phyloP scores from a whole-genome alignment of 2,888 invertebrate species.

The Anagyrus pseudococci region DNA sequence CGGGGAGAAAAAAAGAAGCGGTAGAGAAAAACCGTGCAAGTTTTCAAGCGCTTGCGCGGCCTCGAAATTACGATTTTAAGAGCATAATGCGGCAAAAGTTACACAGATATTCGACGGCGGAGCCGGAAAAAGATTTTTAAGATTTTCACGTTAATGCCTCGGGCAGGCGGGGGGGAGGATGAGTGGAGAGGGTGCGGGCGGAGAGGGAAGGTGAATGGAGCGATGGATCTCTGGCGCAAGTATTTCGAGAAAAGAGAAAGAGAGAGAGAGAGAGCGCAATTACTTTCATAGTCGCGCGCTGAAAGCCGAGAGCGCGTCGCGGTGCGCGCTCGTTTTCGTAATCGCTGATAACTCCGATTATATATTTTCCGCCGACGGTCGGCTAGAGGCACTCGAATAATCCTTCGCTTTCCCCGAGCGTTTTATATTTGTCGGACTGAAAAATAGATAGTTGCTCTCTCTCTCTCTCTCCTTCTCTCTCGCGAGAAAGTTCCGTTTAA shows the following conservation, averaged over 20 bases:
- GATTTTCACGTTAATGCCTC: slow-evolving; percentile 18
- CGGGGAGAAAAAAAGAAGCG: no score
- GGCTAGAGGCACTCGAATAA: neutral
- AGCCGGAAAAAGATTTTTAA: slow-evolving; percentile 10
- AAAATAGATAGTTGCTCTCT: neutral
- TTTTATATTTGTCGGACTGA: neutral
- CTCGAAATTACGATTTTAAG: neutral
- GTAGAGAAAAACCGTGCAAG: neutral
- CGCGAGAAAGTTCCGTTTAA: neutral
- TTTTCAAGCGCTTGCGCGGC: neutral
- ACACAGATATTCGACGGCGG: neutral
- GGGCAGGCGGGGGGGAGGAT: no score
- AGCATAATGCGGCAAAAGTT: slow-evolving; percentile 1
- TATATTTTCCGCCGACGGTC: neutral
- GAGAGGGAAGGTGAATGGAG: no score
- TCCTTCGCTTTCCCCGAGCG: neutral
- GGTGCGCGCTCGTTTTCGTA: slow-evolving; percentile 17
- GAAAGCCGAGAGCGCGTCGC: slow-evolving; percentile 1
- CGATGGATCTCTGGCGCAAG: no score
- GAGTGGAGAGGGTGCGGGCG: no score
- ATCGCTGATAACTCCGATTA: slow-evolving; percentile 6
- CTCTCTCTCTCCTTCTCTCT: no score
- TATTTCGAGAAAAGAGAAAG: slow-evolving; percentile 1
- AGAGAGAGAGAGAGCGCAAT: slow-evolving; percentile 13
- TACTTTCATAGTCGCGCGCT: slow-evolving; percentile 13